These are phyloP conservation scores for Mus spretus DNA, from an alignment of 2,797 vertebrate genomes.

Conservation along the genomic window DNA sequence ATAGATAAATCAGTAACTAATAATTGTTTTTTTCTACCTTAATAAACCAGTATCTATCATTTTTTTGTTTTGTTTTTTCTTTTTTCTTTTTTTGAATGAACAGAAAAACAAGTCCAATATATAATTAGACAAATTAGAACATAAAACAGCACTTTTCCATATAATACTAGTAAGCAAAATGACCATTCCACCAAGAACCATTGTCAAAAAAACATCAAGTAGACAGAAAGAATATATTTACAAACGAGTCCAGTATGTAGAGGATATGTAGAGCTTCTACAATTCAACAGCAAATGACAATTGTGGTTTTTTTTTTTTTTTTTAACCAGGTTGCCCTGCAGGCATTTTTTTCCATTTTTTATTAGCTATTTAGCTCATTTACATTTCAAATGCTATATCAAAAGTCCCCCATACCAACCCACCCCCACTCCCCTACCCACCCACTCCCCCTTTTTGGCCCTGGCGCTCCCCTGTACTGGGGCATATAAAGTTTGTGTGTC, in stretches of 20 bases:
- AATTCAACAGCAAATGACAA: slow-evolving; percentile 11
- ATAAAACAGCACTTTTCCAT: slow-evolving; percentile 10
- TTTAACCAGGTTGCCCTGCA: too few species aligned
- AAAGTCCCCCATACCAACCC: too few species aligned
- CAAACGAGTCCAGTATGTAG: background rate
- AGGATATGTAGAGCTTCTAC: background rate
- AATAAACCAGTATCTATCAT: background rate
- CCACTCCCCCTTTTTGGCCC: too few species aligned
- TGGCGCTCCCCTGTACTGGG: too few species aligned
- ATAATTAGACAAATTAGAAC: background rate
- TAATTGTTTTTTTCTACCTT: background rate
- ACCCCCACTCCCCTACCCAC: too few species aligned
- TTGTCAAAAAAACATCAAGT: background rate
- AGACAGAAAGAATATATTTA: background rate
- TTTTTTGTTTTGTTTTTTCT: background rate
- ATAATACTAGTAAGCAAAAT: slow-evolving; percentile 25
- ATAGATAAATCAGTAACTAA: background rate
- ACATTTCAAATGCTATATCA: too few species aligned
- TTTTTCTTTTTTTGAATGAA: too few species aligned
- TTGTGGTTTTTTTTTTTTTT: too few species aligned
- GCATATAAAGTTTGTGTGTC: too few species aligned
- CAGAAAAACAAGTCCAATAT: slow-evolving; percentile 32
- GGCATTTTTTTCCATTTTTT: too few species aligned
- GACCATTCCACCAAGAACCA: background rate
- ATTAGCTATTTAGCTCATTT: too few species aligned